phyloP scores from a whole-genome alignment of 2,888 invertebrate species.

The Leptopilina myrica region DNA sequence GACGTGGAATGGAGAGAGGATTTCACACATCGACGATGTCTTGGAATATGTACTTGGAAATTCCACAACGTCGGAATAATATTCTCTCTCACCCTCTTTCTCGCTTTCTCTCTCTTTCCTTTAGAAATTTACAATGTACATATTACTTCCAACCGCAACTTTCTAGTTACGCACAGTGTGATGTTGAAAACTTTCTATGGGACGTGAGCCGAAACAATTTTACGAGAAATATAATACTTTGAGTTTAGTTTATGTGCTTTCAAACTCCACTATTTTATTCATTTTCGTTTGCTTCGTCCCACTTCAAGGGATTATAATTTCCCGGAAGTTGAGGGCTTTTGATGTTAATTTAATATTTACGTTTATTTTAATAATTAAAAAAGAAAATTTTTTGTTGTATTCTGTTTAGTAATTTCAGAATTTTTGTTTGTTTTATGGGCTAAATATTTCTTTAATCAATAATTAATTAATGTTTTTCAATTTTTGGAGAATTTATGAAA shows the following conservation, averaged over 20 bases:
- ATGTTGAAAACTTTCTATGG: constrained; percentile 22
- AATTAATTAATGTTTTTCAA: too few species aligned
- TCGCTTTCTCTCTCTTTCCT: background rate
- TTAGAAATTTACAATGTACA: constrained; percentile 34
- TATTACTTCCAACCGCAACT: constrained; percentile 32
- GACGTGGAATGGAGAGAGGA: constrained; percentile 4
- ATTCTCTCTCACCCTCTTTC: background rate
- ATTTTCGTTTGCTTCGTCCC: background rate
- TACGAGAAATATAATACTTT: constrained; percentile 36
- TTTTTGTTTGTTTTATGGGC: too few species aligned
- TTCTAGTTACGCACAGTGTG: constrained; percentile 23
- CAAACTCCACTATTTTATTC: constrained; percentile 24
- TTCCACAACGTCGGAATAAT: constrained; percentile 17
- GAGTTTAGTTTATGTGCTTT: constrained; percentile 9
- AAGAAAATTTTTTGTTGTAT: background rate
- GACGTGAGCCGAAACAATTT: constrained; percentile 15
- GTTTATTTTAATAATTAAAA: background rate
- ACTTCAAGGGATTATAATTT: background rate
- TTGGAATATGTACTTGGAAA: constrained; percentile 35
- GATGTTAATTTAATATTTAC: background rate
- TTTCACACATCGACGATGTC: constrained; percentile 39
- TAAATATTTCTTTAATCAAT: too few species aligned
- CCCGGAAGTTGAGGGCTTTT: background rate
- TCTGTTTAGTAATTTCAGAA: background rate
- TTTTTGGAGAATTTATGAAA: too few species aligned